A percentile compares a stretch with the other conserved stretches of the same genome.
Conservation (phyloP, 1,140 invertebrate species). For the Trichogramma pretiosum region DNA sequence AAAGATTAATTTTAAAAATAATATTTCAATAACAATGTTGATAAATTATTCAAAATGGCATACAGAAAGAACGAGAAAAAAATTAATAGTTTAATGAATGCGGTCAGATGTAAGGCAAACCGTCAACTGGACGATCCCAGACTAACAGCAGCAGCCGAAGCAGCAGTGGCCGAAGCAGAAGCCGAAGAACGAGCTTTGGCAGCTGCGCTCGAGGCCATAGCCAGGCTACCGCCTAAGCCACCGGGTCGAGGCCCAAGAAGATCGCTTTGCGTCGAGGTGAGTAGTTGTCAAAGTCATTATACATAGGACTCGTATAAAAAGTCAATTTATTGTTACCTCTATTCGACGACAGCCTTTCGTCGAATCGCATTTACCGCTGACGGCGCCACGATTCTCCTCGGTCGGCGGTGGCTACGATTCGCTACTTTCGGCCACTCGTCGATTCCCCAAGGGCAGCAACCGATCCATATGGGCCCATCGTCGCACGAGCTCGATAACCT, state of each 20-base stretch:
- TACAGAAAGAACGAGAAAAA: too few species aligned
- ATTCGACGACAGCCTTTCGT: too few species aligned
- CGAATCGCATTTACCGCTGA: conserved; percentile 5
- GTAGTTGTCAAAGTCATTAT: too few species aligned
- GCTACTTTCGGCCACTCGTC: conserved; percentile 53
- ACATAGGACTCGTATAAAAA: too few species aligned
- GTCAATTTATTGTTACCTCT: too few species aligned
- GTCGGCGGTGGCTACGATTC: conserved; percentile 62
- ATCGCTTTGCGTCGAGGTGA: conserved; percentile 39
- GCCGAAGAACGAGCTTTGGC: conserved; percentile 65
- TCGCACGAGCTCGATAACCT: conserved; percentile 68
- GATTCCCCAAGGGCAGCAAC: conserved; percentile 26
- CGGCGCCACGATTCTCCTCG: conserved; percentile 54
- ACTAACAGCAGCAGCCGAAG: conserved; percentile 58
- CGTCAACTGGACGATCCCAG: conserved; percentile 45
- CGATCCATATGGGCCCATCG: conserved; percentile 45
- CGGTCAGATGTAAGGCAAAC: conserved; percentile 48
- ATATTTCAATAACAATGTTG: too few species aligned
- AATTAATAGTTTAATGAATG: neutral
- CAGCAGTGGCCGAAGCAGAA: conserved; percentile 60
- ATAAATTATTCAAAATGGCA: too few species aligned
- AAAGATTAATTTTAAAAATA: too few species aligned
- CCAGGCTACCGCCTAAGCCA: conserved; percentile 47
- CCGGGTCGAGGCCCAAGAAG: conserved; percentile 37
- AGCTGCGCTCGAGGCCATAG: conserved; percentile 62